Base-by-base conservation (phyloP, 2,888 invertebrate species). In the Drosophila kuntzei region DNA sequence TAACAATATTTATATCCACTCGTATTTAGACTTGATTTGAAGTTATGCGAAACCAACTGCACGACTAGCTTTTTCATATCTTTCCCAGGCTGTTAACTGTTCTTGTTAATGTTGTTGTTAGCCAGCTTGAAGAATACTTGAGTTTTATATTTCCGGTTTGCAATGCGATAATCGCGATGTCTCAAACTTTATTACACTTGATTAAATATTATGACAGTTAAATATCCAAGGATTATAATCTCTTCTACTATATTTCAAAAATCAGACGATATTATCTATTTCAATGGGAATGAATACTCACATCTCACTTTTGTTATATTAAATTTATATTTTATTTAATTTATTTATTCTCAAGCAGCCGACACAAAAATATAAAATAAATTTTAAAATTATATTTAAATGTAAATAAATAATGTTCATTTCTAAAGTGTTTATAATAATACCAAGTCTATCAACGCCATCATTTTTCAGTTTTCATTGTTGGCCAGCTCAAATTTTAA, bases 11-110 rank as follows among this genome's bases (percentile, higher is more conserved):
- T 72, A 87, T 81, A 72, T 63, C 59, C 25, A 32, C 20, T 47
- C 18, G 47, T 49, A 72, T 71, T 66, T 53, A 51, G 39, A 60
- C 71, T 74, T 89, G 70, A 89, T 84, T 89, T 84, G 73, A 71
- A 84, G 76, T 89, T 87, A 89, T 89, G 83, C 39, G 65, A 69
- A 49, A 54, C 43, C 54, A 43, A 44, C 51, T 34, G 49, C 73
- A 41, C 58, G 46, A 47, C 61, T 67, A 27, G 51, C 55, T 39
- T 55, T 50, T 55, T 22, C 4, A 59, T 32, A 16, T 39, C 36
- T 60, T 60, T 53, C 22, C 59, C 32, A 73, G 37, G 46, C 74
- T 25, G 27, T 57, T 54, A 34, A 41, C 47, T 37, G 27, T 58
- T 51, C 9, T 44, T 37, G 18, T 54, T 18, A 9, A 44, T 14